phyloP scores from a whole-genome alignment of 2,888 invertebrate genomes.

The Cataglyphis altisquamis region DNA sequence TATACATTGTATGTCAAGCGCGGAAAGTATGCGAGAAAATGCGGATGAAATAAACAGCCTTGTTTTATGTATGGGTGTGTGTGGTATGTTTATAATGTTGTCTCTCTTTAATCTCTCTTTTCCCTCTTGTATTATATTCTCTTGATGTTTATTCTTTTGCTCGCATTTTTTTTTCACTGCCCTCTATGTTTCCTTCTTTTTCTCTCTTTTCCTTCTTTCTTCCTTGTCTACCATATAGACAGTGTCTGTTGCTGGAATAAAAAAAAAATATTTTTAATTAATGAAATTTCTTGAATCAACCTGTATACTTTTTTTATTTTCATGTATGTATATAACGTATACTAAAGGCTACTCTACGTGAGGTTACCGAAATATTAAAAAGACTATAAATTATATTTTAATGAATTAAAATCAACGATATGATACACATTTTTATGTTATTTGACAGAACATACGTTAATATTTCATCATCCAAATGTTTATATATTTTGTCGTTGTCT shows the following conservation, averaged over 20 bases:
- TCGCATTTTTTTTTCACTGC: too few relatives aligned
- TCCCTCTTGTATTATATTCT: conserved; percentile 29
- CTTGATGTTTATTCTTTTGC: background rate
- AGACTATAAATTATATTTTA: too few relatives aligned
- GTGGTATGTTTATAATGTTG: background rate
- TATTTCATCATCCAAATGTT: too few relatives aligned
- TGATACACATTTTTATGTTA: too few relatives aligned
- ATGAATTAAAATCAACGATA: too few relatives aligned
- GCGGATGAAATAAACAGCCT: background rate
- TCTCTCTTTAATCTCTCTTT: conserved; percentile 18
- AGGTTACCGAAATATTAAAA: too few relatives aligned
- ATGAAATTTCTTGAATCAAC: background rate
- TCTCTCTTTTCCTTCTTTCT: background rate
- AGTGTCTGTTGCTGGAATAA: too few relatives aligned
- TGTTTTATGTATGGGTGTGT: too few relatives aligned
- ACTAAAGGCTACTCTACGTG: too few relatives aligned
- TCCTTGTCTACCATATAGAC: background rate
- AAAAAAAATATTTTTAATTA: background rate
- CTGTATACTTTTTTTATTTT: background rate
- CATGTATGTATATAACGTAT: too few relatives aligned
- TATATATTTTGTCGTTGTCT: too few relatives aligned
- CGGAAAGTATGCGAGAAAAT: background rate
- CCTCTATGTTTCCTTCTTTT: background rate
- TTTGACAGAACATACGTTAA: too few relatives aligned
- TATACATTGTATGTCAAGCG: background rate